These are phyloP conservation scores for Pterostichus madidus DNA, from an alignment of 2,888 invertebrate genomes.

Conservation along the genomic window DNA sequence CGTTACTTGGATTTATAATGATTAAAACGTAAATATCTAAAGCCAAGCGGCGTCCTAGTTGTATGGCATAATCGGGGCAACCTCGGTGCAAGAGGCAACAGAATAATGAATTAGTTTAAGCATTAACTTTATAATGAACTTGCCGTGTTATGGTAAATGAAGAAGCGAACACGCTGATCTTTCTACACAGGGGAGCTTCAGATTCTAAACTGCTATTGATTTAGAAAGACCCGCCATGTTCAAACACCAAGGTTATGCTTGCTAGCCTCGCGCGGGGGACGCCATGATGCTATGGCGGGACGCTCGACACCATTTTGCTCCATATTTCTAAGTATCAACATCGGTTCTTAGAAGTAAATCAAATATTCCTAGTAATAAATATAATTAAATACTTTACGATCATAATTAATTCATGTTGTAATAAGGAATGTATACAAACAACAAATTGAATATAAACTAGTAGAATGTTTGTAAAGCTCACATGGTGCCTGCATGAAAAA, in stretches of 20 bases:
- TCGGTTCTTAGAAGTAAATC: constrained; percentile 10
- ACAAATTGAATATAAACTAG: constrained; percentile 12
- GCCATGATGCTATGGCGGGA: constrained; percentile 74
- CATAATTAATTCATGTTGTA: not conserved
- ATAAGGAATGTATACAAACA: constrained; percentile 2
- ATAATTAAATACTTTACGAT: not conserved
- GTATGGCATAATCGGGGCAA: not conserved
- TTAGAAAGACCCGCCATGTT: constrained; percentile 72
- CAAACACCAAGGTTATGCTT: constrained; percentile 70
- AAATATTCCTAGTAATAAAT: not conserved
- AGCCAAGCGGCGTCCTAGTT: too few species aligned
- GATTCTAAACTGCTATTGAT: constrained; percentile 68
- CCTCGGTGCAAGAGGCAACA: not conserved
- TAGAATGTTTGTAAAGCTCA: constrained; percentile 61
- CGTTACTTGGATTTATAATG: too few species aligned
- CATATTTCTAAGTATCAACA: constrained; percentile 62
- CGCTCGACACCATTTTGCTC: constrained; percentile 73
- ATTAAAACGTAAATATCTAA: too few species aligned
- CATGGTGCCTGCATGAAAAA: constrained; percentile 59
- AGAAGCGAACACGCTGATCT: not conserved
- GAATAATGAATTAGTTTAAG: not conserved
- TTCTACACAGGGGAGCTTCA: constrained; percentile 41
- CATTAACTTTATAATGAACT: not conserved
- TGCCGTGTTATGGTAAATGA: not conserved
- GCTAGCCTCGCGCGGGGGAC: constrained; percentile 75